Conservation (phyloP, 2,888 invertebrate genomes). For the Drosophila melanosoma region DNA sequence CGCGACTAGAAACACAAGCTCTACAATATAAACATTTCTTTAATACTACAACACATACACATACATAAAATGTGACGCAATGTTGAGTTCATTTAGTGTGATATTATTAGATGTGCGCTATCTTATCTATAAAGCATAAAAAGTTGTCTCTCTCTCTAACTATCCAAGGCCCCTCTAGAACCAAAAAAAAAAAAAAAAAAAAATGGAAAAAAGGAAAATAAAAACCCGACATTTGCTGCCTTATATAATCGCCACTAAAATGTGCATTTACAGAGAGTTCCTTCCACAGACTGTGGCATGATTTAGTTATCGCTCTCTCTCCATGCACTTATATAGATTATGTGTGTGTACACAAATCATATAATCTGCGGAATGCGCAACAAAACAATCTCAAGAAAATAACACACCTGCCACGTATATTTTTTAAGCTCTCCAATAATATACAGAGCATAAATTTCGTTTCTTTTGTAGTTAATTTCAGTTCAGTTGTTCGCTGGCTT, state of each 20-base stretch:
- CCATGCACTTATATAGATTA: constrained; percentile 57
- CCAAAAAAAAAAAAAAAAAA: constrained; percentile 4
- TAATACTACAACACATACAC: background rate
- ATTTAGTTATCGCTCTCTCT: constrained; percentile 21
- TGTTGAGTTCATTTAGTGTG: constrained; percentile 39
- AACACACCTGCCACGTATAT: constrained; percentile 77
- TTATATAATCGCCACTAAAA: constrained; percentile 64
- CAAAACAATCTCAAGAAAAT: constrained; percentile 1
- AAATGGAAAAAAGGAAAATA: background rate
- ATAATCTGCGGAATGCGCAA: constrained; percentile 61
- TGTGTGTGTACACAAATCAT: constrained; percentile 42
- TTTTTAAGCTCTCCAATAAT: constrained; percentile 61
- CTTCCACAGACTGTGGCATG: constrained; percentile 22
- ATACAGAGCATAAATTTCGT: constrained; percentile 56
- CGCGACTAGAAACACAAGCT: constrained; percentile 45
- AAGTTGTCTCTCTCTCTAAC: constrained; percentile 33
- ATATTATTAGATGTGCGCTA: constrained; percentile 78
- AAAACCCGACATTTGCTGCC: constrained; percentile 47
- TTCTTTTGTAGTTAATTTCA: constrained; percentile 18
- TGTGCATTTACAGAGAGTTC: constrained; percentile 11
- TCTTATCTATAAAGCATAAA: constrained; percentile 69
- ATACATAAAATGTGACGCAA: constrained; percentile 64
- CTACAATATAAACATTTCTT: constrained; percentile 45
- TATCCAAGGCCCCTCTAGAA: constrained; percentile 53
- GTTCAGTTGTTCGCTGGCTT: constrained; percentile 11